These are phyloP conservation scores for Solenopsis invicta DNA, from an alignment of 1,140 invertebrate species.

Conservation along the genomic window DNA sequence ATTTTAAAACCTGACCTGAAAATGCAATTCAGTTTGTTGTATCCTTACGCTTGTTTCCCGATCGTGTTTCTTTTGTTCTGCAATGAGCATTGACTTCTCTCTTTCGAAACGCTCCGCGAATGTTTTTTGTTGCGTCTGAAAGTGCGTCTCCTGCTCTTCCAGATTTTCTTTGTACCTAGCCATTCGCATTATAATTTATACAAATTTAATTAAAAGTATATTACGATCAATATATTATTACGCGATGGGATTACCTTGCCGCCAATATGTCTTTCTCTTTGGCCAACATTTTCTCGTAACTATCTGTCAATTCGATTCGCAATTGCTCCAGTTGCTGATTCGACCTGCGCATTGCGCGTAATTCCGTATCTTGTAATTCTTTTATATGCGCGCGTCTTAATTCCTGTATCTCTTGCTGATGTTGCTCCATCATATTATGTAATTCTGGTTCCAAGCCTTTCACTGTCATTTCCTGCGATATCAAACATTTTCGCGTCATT, in stretches of 20 bases:
- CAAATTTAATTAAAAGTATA: not conserved
- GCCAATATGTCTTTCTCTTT: conserved; percentile 86
- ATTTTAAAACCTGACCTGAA: conserved; percentile 73
- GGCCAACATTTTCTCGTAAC: conserved; percentile 85
- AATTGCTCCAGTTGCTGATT: conserved; percentile 87
- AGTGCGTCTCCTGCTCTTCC: conserved; percentile 80
- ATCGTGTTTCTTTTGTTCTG: conserved; percentile 77
- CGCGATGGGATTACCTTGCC: conserved; percentile 80
- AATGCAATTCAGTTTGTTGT: conserved; percentile 72
- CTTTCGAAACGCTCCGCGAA: conserved; percentile 79
- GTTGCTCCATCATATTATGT: conserved; percentile 89
- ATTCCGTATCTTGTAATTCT: conserved; percentile 88
- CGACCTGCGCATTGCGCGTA: conserved; percentile 87
- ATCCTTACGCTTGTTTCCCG: conserved; percentile 75
- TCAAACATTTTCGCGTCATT: not conserved
- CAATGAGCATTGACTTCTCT: conserved; percentile 77
- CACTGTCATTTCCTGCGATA: conserved; percentile 90
- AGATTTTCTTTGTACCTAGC: conserved; percentile 81
- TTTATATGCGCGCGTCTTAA: conserved; percentile 86
- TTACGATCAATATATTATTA: not conserved
- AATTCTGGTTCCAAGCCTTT: conserved; percentile 92
- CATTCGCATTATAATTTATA: conserved; percentile 9
- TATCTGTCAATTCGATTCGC: conserved; percentile 85
- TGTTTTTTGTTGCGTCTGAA: conserved; percentile 77
- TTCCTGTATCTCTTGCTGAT: conserved; percentile 88